Evolutionary conservation across 2,888 invertebrate genomes (phyloP).

Genomic region (Minunthozetes semirufus): DNA sequence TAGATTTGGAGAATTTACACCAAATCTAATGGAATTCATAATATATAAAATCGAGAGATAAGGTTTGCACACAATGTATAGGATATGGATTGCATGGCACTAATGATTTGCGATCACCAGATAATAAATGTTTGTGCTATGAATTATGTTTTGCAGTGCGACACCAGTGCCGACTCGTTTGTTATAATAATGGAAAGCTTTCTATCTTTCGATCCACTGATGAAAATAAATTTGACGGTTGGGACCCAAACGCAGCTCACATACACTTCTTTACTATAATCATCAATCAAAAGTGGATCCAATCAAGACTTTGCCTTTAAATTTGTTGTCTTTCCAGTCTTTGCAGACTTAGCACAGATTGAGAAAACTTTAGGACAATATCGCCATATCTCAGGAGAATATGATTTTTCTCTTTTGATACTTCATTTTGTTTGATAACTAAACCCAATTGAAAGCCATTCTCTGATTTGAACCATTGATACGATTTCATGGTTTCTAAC

Average conservation of each 20-base stretch:
- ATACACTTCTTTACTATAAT: slow-evolving; percentile 29
- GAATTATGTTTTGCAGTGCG: slow-evolving; percentile 26
- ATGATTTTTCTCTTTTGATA: not conserved
- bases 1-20: slow-evolving; percentile 13
- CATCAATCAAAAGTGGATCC: slow-evolving; percentile 21
- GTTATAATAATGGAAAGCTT: slow-evolving; percentile 25
- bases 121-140: slow-evolving; percentile 35
- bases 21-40: slow-evolving; percentile 22
- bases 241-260: slow-evolving; percentile 17
- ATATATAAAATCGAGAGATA: slow-evolving; percentile 19
- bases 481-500: not conserved
- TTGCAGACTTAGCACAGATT: not conserved
- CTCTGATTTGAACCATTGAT: too few species aligned
- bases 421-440: slow-evolving; percentile 21
- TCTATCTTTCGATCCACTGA: slow-evolving; percentile 26
- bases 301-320: slow-evolving; percentile 1
- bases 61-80: slow-evolving; percentile 3
- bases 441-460: not conserved
- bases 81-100: slow-evolving; percentile 17
- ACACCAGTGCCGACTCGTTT: slow-evolving; percentile 30
- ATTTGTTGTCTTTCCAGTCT: slow-evolving; percentile 9
- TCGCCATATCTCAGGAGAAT: not conserved
- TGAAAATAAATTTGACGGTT: slow-evolving; percentile 33
- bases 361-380: slow-evolving; percentile 22
- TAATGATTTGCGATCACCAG: slow-evolving; percentile 36